Percentiles rank a stretch among this genome's conserved stretches.
These are phyloP conservation scores for Ciona savignyi DNA, from an alignment of 23 tunicate genomes.

Conservation along the genomic window DNA sequence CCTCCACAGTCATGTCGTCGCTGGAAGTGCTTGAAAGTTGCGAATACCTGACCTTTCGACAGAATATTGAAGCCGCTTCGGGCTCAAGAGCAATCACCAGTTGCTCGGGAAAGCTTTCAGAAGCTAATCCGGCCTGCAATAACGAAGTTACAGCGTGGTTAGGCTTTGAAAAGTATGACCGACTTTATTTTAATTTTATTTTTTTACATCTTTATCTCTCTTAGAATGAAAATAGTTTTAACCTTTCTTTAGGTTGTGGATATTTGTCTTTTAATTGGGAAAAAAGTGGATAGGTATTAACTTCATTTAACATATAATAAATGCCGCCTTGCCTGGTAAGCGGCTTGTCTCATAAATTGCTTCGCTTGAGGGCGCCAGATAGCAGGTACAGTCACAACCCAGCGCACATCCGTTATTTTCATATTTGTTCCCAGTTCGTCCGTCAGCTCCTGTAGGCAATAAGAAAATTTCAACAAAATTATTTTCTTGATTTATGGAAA, in stretches of 20 bases:
- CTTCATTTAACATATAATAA: neutral
- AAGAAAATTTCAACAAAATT: no score
- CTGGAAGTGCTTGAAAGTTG: constrained; percentile 16
- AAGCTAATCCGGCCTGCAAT: constrained; percentile 68
- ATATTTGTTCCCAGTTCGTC: constrained; percentile 86
- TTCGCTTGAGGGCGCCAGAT: constrained; percentile 99
- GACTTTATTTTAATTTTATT: no score
- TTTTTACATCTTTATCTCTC: no score
- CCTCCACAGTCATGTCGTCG: constrained; percentile 55
- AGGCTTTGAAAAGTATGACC: no score
- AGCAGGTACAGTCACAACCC: constrained; percentile 95
- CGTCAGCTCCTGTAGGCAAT: constrained; percentile 58
- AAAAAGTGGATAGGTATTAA: no score
- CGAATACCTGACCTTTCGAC: constrained; percentile 71
- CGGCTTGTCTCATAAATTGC: constrained; percentile 91
- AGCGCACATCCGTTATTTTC: constrained; percentile 69
- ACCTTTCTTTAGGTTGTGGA: no score
- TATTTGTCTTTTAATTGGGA: no score
- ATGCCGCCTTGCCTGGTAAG: constrained; percentile 78
- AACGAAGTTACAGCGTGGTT: neutral
- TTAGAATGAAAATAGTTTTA: no score
- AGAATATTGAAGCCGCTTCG: constrained; percentile 90
- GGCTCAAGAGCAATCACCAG: constrained; percentile 91
- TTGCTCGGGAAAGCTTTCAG: constrained; percentile 72
- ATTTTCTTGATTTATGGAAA: no score